Evolutionary conservation across 2,797 vertebrate genomes (phyloP).

Genomic region (Yasuhikotakia modesta): DNA sequence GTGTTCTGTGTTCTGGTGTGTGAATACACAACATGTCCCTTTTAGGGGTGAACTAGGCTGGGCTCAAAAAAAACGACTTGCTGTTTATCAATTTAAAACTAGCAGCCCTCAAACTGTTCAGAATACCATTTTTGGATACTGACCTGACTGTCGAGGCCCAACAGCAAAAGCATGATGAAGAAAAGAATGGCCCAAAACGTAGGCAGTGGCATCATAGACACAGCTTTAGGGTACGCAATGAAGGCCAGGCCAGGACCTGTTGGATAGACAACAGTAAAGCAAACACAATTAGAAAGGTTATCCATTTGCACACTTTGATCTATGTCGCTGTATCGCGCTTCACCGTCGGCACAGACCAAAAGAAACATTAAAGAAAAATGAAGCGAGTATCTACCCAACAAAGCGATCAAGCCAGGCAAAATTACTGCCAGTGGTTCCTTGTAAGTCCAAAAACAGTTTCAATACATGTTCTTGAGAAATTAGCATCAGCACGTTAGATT

Average conservation of each 20-base stretch:
- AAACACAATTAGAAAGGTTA: slow-evolving; percentile 68
- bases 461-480: not conserved
- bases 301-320: slow-evolving; percentile 64
- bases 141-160: slow-evolving; percentile 99
- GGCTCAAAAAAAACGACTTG: not conserved
- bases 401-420: slow-evolving; percentile 27
- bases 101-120: not conserved
- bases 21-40: too few species aligned
- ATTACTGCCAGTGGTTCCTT: slow-evolving; percentile 17
- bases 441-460: slow-evolving; percentile 10
- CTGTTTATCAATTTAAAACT: not conserved
- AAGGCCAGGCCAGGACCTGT: slow-evolving; percentile 98
- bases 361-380: slow-evolving; percentile 22
- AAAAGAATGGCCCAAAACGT: slow-evolving; percentile 97
- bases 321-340: slow-evolving; percentile 61
- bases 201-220: slow-evolving; percentile 98
- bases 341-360: slow-evolving; percentile 65
- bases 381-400: slow-evolving; percentile 18
- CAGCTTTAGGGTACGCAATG: slow-evolving; percentile 98
- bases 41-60: too few species aligned
- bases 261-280: slow-evolving; percentile 56
- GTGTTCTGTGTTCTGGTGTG: too few species aligned
- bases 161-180: slow-evolving; percentile 99
- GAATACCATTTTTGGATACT: slow-evolving; percentile 45
- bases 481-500: slow-evolving; percentile 22